Percentiles rank a stretch among this genome's conserved stretches.
phyloP scores from a whole-genome alignment of 2,113 vertebrate genomes.

The Hydrochoerus hydrochaeris region DNA sequence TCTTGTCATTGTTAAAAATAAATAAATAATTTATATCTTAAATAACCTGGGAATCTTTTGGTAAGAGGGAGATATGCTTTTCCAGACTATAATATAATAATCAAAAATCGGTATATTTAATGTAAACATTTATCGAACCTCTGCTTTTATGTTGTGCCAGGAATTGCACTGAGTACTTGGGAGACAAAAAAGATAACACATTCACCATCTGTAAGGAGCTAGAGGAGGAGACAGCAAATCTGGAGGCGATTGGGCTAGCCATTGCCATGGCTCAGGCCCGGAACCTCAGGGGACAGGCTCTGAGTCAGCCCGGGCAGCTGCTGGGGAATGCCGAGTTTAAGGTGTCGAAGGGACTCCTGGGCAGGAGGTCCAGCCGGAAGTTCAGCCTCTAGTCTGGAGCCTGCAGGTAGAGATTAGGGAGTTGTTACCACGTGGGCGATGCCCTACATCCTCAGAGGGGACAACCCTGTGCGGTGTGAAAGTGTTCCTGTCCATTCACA shows the following conservation, averaged over 20 bases:
- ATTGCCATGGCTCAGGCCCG: fast-evolving
- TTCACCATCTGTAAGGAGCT: not conserved
- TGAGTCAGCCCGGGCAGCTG: not conserved
- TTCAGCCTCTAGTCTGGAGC: not conserved
- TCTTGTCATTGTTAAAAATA: not conserved
- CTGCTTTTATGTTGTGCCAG: not conserved
- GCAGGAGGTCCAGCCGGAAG: not conserved
- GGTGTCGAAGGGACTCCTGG: not conserved
- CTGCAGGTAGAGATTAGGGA: too few relatives aligned
- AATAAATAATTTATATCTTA: too few relatives aligned
- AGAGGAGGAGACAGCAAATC: not conserved
- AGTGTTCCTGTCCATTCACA: too few relatives aligned
- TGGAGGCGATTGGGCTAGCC: not conserved
- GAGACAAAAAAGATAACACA: not conserved
- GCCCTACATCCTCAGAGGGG: not conserved
- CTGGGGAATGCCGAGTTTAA: not conserved
- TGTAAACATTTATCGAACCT: not conserved
- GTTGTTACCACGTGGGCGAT: not conserved
- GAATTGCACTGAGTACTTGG: not conserved
- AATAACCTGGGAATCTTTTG: not conserved
- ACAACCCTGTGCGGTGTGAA: not conserved
- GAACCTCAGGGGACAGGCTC: not conserved
- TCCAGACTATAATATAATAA: not conserved
- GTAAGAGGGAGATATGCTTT: not conserved
- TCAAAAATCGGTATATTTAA: not conserved